phyloP scores from a whole-genome alignment of 2,888 invertebrate genomes.

The Eremobia ochroleuca region DNA sequence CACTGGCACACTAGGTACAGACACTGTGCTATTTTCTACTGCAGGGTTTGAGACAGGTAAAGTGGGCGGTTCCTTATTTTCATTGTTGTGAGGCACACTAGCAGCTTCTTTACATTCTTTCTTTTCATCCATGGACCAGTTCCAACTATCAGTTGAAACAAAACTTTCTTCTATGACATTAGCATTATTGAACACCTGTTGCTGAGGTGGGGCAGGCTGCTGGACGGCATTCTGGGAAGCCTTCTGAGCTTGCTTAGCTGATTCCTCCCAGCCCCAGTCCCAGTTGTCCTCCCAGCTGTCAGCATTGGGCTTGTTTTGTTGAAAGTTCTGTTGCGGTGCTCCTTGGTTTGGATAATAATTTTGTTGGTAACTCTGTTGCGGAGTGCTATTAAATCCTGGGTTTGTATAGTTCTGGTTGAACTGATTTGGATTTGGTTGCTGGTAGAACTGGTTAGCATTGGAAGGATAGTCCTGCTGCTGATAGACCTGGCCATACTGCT shows the following conservation, averaged over 20 bases:
- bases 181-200: slow-evolving; percentile 81
- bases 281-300: slow-evolving; percentile 89
- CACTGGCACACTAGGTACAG: slow-evolving; percentile 66
- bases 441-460: slow-evolving; percentile 82
- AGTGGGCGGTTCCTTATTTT: slow-evolving; percentile 64
- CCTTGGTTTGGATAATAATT: slow-evolving; percentile 80
- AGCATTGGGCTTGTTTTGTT: slow-evolving; percentile 74
- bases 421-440: slow-evolving; percentile 73
- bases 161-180: slow-evolving; percentile 92
- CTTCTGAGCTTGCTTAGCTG: slow-evolving; percentile 83
- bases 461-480: slow-evolving; percentile 80
- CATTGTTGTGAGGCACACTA: slow-evolving; percentile 61
- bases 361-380: slow-evolving; percentile 79
- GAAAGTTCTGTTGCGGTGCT: slow-evolving; percentile 74
- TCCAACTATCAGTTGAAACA: slow-evolving; percentile 91
- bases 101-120: slow-evolving; percentile 72
- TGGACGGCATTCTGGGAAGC: slow-evolving; percentile 66
- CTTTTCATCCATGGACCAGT: slow-evolving; percentile 91
- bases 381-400: slow-evolving; percentile 74
- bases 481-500: slow-evolving; percentile 85
- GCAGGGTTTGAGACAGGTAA: slow-evolving; percentile 65
- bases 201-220: slow-evolving; percentile 65
- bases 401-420: slow-evolving; percentile 81
- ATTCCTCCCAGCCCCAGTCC: slow-evolving; percentile 92
- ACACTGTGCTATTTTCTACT: slow-evolving; percentile 69